These are phyloP conservation scores for Aleiodes testaceus DNA, from an alignment of 2,888 invertebrate genomes.

Conservation along the genomic window DNA sequence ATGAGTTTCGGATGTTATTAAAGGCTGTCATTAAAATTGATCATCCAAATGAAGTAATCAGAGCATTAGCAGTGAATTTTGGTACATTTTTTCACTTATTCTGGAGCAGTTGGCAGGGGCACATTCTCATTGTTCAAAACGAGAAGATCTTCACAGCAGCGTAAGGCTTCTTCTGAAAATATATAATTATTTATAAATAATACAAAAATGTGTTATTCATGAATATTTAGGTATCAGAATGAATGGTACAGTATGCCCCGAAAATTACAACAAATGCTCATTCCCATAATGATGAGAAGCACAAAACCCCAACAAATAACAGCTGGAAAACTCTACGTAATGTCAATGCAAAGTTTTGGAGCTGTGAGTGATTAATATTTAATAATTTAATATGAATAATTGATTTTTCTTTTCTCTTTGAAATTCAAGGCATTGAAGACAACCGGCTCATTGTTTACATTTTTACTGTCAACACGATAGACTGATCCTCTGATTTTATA, in stretches of 20 bases:
- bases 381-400: no score
- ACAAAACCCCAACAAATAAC: slow-evolving; percentile 46
- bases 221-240: slow-evolving; percentile 43
- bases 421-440: no score
- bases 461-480: no score
- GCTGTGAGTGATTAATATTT: slow-evolving; percentile 31
- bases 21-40: slow-evolving; percentile 44
- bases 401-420: no score
- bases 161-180: slow-evolving; percentile 38
- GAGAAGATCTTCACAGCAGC: slow-evolving; percentile 37
- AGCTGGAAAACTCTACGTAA: slow-evolving; percentile 46
- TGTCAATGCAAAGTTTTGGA: slow-evolving; percentile 48
- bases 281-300: slow-evolving; percentile 47
- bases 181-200: neutral
- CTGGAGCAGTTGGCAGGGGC: slow-evolving; percentile 48
- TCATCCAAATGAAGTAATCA: slow-evolving; percentile 40
- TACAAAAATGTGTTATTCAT: neutral
- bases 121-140: slow-evolving; percentile 48
- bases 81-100: slow-evolving; percentile 47
- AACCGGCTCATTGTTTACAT: no score
- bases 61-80: slow-evolving; percentile 39
- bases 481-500: no score
- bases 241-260: slow-evolving; percentile 48
- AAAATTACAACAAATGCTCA: slow-evolving; percentile 41
- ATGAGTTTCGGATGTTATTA: neutral